phyloP scores from a whole-genome alignment of 2,797 vertebrate species.

The Sus cebifrons region DNA sequence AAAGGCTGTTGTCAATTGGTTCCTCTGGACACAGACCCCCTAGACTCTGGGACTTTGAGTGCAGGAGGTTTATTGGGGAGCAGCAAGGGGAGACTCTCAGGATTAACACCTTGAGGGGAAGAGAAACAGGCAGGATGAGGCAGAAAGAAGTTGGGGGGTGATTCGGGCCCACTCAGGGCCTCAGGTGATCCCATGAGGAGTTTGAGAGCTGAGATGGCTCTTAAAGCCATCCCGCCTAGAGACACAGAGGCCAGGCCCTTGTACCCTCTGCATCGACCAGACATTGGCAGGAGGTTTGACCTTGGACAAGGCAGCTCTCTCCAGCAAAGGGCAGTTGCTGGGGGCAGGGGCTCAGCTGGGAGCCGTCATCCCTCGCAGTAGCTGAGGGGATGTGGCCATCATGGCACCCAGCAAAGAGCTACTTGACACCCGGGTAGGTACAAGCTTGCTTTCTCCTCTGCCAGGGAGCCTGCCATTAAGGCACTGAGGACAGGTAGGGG shows the following conservation, averaged over 20 bases:
- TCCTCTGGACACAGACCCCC: neutral
- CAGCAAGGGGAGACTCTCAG: rapidly evolving
- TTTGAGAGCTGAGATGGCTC: neutral
- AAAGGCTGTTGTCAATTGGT: neutral
- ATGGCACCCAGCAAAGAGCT: neutral
- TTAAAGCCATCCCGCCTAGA: neutral
- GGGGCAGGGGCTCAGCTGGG: neutral
- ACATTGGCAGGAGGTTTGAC: neutral
- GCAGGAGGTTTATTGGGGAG: neutral
- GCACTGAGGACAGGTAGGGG: neutral
- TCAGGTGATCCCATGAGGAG: neutral
- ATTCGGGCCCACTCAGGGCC: neutral
- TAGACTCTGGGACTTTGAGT: neutral
- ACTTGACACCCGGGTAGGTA: neutral
- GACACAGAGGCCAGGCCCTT: neutral
- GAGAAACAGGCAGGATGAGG: neutral
- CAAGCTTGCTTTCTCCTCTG: neutral
- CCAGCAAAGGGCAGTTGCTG: neutral
- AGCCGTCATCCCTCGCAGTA: neutral
- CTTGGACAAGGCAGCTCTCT: constrained; percentile 28
- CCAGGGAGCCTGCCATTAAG: neutral
- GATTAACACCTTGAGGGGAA: too few relatives aligned
- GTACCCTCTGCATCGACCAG: rapidly evolving
- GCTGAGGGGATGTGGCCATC: neutral
- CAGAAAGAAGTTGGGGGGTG: neutral